These are phyloP conservation scores for Nematolebias whitei DNA, from an alignment of 2,113 vertebrate genomes.

Conservation along the genomic window DNA sequence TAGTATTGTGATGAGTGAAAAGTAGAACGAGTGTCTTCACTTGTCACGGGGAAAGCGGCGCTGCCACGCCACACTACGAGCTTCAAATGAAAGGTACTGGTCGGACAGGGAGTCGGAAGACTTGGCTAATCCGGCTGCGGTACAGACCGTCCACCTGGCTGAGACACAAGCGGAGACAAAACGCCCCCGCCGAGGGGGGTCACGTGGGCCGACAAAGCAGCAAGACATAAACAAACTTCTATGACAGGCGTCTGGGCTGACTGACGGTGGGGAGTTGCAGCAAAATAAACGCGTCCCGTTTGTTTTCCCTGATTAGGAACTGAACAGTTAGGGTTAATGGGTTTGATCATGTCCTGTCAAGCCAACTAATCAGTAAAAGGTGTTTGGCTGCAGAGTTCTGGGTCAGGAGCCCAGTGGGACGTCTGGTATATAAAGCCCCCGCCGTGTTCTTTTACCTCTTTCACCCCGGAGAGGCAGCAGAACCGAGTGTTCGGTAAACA, in stretches of 20 bases:
- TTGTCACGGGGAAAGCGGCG: too few relatives aligned
- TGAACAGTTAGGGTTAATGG: not conserved
- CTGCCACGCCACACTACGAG: too few relatives aligned
- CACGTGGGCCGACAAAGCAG: conserved; percentile 41
- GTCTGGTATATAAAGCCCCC: not conserved
- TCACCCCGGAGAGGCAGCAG: not conserved
- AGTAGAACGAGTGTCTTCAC: too few relatives aligned
- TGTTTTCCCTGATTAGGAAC: too few relatives aligned
- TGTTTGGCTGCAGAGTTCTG: conserved; percentile 11
- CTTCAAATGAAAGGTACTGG: conserved; percentile 48
- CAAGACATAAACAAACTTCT: conserved; percentile 50
- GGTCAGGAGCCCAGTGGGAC: conserved; percentile 12
- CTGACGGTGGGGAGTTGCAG: not conserved
- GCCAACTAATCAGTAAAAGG: conserved; percentile 11
- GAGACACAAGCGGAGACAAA: conserved; percentile 48
- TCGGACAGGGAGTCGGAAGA: conserved; percentile 33
- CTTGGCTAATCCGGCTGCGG: conserved; percentile 63
- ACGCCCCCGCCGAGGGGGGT: conserved; percentile 16
- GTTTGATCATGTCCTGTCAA: not conserved
- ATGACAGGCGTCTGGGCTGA: not conserved
- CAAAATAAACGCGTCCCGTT: not conserved
- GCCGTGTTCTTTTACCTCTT: conserved; percentile 35
- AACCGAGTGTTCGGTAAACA: conserved; percentile 46
- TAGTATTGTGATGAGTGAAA: too few relatives aligned
- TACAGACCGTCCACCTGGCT: conserved; percentile 72